phyloP scores from a whole-genome alignment of 2,888 invertebrate species.

The Eupithecia dodoneata region DNA sequence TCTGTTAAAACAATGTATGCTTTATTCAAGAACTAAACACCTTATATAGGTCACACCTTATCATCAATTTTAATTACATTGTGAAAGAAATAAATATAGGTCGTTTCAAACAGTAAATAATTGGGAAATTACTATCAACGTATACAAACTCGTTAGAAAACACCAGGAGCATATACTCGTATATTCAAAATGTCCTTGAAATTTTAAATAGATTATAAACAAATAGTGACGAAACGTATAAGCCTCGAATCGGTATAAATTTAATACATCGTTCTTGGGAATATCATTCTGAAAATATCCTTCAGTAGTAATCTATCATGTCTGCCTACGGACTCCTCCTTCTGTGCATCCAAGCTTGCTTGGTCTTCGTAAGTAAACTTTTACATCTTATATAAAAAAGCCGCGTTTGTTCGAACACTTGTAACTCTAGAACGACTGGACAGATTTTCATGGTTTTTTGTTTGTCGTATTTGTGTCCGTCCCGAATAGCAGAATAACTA shows the following conservation, averaged over 20 bases:
- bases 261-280: neutral
- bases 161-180: neutral
- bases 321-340: constrained; percentile 40
- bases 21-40: neutral
- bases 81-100: constrained; percentile 2
- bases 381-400: neutral
- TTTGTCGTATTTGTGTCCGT: no score
- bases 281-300: constrained; percentile 12
- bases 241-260: neutral
- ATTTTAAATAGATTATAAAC: neutral
- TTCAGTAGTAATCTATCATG: constrained; percentile 18
- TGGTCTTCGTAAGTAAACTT: constrained; percentile 17
- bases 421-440: no score
- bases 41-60: constrained; percentile 6
- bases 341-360: constrained; percentile 49
- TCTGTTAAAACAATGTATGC: constrained; percentile 1
- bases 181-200: constrained; percentile 2
- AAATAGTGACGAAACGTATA: neutral
- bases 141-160: constrained; percentile 2
- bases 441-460: no score
- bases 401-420: no score
- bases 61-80: neutral
- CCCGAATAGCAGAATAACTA: neutral
- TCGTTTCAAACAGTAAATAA: constrained; percentile 27
- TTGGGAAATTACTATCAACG: constrained; percentile 38